A percentile compares a stretch with the other conserved stretches of the same genome.
Conservation (phyloP, 2,113 vertebrate species). For the Mola mola region DNA sequence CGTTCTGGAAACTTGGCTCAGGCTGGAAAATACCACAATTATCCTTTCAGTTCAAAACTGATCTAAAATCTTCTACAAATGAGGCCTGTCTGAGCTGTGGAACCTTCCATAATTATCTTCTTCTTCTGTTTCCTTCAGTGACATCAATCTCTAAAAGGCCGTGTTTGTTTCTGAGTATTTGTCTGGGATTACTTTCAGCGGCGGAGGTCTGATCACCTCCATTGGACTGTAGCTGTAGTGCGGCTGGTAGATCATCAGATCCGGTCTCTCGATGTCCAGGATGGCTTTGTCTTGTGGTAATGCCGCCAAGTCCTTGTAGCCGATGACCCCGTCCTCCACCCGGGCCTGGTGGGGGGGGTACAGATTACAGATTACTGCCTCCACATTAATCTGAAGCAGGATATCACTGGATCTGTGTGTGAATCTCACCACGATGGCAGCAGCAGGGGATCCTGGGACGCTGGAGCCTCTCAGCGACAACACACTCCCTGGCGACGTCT, state of each 20-base stretch:
- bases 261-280: conserved; percentile 94
- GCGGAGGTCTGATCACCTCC: conserved; percentile 84
- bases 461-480: conserved; percentile 86
- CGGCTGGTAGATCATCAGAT: conserved; percentile 95
- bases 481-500: conserved; percentile 93
- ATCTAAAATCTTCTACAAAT: too few relatives aligned
- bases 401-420: neutral
- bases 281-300: conserved; percentile 96
- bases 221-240: conserved; percentile 89
- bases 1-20: too few relatives aligned
- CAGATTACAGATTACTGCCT: conserved; percentile 21
- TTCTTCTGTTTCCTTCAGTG: too few relatives aligned
- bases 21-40: too few relatives aligned
- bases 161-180: too few relatives aligned
- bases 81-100: too few relatives aligned
- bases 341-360: conserved; percentile 77
- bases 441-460: conserved; percentile 86
- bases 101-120: too few relatives aligned
- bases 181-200: too few relatives aligned
- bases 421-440: conserved; percentile 88
- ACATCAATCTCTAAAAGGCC: too few relatives aligned
- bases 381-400: conserved; percentile 27
- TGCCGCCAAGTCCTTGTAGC: conserved; percentile 95
- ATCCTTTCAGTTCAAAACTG: too few relatives aligned
- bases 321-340: conserved; percentile 90